Conservation (phyloP, 1,140 invertebrate genomes). For the Brachionus rubens region DNA sequence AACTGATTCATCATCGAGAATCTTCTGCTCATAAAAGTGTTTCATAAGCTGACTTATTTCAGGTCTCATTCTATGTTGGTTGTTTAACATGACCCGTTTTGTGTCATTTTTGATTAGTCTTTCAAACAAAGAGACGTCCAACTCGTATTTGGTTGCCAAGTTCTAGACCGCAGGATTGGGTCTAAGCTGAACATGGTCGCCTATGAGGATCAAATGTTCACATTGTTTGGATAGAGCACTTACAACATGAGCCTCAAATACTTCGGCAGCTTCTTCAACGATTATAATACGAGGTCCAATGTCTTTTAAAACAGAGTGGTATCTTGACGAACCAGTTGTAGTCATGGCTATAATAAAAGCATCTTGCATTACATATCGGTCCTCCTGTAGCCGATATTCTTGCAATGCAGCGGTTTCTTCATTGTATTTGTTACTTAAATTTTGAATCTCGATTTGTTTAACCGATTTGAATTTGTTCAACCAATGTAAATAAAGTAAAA, state of each 20-base stretch:
- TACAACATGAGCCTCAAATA: slow-evolving; percentile 48
- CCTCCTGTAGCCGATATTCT: slow-evolving; percentile 25
- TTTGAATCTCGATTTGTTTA: neutral
- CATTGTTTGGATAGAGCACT: slow-evolving; percentile 46
- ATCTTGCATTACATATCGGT: slow-evolving; percentile 45
- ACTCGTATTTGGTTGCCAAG: slow-evolving; percentile 64
- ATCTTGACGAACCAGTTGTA: slow-evolving; percentile 71
- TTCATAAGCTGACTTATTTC: slow-evolving; percentile 52
- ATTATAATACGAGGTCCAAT: slow-evolving; percentile 48
- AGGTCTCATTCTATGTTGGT: slow-evolving; percentile 57
- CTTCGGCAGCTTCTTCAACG: slow-evolving; percentile 49
- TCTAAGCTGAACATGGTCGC: slow-evolving; percentile 68
- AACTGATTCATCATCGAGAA: slow-evolving; percentile 54
- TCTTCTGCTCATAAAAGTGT: slow-evolving; percentile 45
- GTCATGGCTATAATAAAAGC: slow-evolving; percentile 68
- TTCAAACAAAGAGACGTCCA: slow-evolving; percentile 73
- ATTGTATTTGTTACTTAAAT: slow-evolving; percentile 38
- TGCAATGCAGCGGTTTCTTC: neutral
- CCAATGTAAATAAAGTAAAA: slow-evolving; percentile 50
- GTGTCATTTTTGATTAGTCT: slow-evolving; percentile 67
- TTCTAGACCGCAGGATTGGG: slow-evolving; percentile 66
- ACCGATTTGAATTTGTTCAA: neutral
- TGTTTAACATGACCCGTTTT: slow-evolving; percentile 54
- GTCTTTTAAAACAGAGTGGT: slow-evolving; percentile 63
- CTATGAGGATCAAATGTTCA: slow-evolving; percentile 49